Conservation (phyloP, 53 echinoderm and acorn worm genomes). For the Apostichopus leukothele region DNA sequence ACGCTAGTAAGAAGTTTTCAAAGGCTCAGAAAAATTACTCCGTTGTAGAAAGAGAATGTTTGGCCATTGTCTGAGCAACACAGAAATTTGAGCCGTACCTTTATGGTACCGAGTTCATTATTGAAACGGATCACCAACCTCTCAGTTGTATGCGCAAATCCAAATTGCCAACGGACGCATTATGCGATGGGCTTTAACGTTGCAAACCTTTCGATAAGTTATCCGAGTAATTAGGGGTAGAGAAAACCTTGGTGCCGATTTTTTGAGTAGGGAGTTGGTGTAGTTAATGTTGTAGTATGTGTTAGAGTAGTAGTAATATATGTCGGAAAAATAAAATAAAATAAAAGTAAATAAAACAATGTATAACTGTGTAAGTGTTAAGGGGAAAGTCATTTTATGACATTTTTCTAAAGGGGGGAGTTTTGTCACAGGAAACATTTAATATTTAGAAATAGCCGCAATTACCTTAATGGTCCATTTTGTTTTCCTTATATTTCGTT, state of each 20-base stretch:
- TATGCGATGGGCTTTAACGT: constrained; percentile 39
- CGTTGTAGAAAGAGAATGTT: constrained; percentile 49
- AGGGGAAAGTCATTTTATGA: too few species aligned
- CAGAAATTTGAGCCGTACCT: constrained; percentile 46
- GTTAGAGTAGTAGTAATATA: too few species aligned
- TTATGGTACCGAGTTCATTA: constrained; percentile 44
- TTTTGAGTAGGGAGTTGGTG: constrained; percentile 19
- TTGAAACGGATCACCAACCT: constrained; percentile 52
- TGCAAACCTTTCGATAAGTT: constrained; percentile 26
- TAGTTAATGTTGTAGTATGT: neutral
- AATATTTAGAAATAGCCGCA: too few species aligned
- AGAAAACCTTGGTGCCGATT: constrained; percentile 46
- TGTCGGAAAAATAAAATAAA: neutral
- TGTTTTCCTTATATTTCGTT: too few species aligned
- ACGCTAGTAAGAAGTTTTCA: constrained; percentile 43
- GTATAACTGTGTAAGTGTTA: too few species aligned
- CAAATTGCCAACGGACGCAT: constrained; percentile 26
- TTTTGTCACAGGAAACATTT: too few species aligned
- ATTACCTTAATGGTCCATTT: too few species aligned
- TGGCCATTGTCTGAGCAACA: constrained; percentile 43
- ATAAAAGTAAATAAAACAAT: neutral
- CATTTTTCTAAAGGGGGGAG: too few species aligned
- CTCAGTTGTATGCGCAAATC: constrained; percentile 37
- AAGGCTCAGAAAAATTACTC: constrained; percentile 25
- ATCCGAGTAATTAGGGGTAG: constrained; percentile 38